Percentiles rank a stretch among this genome's conserved stretches.
Conservation (phyloP, 2,113 vertebrate species). For the Paratilapia polleni region DNA sequence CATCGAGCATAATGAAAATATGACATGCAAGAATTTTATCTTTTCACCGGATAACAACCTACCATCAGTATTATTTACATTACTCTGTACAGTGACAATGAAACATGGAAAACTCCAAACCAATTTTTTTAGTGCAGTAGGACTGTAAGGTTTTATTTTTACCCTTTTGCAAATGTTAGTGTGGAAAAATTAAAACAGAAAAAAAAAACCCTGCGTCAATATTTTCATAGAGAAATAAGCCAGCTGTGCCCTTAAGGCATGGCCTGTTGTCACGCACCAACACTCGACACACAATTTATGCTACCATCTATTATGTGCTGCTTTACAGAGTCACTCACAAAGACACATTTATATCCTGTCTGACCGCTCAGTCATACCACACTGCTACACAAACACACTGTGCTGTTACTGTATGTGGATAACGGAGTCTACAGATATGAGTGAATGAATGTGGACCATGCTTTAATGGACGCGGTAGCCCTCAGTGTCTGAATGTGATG, state of each 20-base stretch:
- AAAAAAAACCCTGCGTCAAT: background rate
- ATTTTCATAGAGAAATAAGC: background rate
- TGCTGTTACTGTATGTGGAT: background rate
- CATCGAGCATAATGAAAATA: background rate
- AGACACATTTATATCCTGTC: constrained; percentile 42
- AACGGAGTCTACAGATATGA: background rate
- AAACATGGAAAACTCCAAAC: background rate
- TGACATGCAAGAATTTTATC: background rate
- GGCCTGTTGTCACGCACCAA: constrained; percentile 17
- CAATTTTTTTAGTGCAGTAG: background rate
- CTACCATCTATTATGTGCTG: constrained; percentile 38
- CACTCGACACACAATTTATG: constrained; percentile 20
- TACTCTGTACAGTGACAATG: background rate
- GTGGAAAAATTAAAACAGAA: background rate
- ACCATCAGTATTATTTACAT: background rate
- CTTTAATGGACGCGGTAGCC: constrained; percentile 35
- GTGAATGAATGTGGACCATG: constrained; percentile 35
- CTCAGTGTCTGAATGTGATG: constrained; percentile 26
- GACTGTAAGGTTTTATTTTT: background rate
- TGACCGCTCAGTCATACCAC: constrained; percentile 45
- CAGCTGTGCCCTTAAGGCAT: constrained; percentile 40
- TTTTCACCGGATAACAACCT: background rate
- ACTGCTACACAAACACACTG: constrained; percentile 20
- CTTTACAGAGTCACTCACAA: constrained; percentile 12
- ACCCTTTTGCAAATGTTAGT: background rate